Evolutionary conservation across 2,113 vertebrate genomes (phyloP).

Genomic region (Etheostoma cragini): DNA sequence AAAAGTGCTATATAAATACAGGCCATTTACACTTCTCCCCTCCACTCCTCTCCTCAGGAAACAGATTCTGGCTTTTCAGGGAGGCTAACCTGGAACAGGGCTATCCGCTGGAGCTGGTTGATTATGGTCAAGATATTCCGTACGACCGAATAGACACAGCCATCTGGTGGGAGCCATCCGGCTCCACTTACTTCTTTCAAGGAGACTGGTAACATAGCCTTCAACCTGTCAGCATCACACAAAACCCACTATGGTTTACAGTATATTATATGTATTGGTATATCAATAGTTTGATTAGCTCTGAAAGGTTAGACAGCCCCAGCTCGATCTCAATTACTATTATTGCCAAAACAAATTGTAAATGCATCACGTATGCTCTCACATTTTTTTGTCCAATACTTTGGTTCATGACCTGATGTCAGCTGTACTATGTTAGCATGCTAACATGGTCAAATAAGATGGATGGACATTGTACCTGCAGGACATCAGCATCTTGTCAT

Average conservation of each 20-base stretch:
- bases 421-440: neutral
- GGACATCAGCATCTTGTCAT: neutral
- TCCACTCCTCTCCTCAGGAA: conserved; percentile 78
- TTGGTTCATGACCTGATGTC: neutral
- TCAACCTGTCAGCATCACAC: neutral
- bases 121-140: conserved; percentile 91
- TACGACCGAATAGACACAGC: conserved; percentile 92
- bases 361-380: neutral
- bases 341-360: neutral
- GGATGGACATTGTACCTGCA: neutral
- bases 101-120: conserved; percentile 90
- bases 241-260: neutral
- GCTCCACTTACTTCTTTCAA: conserved; percentile 95
- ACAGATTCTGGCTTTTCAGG: conserved; percentile 94
- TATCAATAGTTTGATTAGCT: neutral
- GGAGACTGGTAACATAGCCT: conserved; percentile 89
- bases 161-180: conserved; percentile 97
- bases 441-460: neutral
- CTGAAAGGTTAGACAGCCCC: neutral
- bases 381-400: neutral
- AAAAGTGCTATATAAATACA: too few relatives aligned
- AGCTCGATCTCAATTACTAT: neutral
- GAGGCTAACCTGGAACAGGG: conserved; percentile 94
- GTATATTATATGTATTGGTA: neutral
- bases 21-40: neutral